A percentile compares a stretch with the other conserved stretches of the same genome.
phyloP scores from a whole-genome alignment of 2,888 invertebrate species.

The Corythucha ciliata region DNA sequence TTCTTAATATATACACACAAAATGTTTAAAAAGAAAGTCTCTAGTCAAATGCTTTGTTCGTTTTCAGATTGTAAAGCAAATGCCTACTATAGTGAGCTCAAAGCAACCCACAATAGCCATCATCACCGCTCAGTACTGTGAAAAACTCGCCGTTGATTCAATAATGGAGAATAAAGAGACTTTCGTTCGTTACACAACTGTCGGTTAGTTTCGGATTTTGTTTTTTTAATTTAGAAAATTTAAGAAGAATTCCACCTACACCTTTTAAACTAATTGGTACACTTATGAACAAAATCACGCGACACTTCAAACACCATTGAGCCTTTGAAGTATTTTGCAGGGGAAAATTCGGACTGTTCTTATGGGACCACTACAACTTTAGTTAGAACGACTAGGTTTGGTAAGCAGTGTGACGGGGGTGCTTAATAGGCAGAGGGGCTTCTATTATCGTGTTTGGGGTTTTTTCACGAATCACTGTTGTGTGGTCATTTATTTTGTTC shows the following conservation, averaged over 20 bases:
- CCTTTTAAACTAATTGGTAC: too few relatives aligned
- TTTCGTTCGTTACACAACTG: slow-evolving; percentile 89
- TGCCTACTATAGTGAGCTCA: slow-evolving; percentile 79
- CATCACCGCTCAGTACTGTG: slow-evolving; percentile 92
- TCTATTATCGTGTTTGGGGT: not conserved
- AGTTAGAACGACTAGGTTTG: slow-evolving; percentile 32
- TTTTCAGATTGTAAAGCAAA: slow-evolving; percentile 76
- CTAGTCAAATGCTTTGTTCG: too few relatives aligned
- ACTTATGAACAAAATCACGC: too few relatives aligned
- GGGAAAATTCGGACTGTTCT: slow-evolving; percentile 16
- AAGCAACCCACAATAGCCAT: slow-evolving; percentile 97
- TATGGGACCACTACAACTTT: slow-evolving; percentile 24
- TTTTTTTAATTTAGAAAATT: not conserved
- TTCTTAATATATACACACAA: too few relatives aligned
- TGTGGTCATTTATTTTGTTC: not conserved
- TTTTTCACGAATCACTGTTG: not conserved
- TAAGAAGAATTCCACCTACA: too few relatives aligned
- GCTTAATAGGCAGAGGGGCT: not conserved
- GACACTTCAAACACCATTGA: too few relatives aligned
- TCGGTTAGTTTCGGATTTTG: slow-evolving; percentile 61
- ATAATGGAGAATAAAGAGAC: slow-evolving; percentile 97
- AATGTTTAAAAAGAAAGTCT: too few relatives aligned
- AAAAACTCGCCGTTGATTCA: slow-evolving; percentile 95
- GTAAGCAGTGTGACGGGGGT: slow-evolving; percentile 29
- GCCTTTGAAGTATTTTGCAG: slow-evolving; percentile 29